phyloP scores from a whole-genome alignment of 2,888 invertebrate genomes.

The Drosophila acutilabella region DNA sequence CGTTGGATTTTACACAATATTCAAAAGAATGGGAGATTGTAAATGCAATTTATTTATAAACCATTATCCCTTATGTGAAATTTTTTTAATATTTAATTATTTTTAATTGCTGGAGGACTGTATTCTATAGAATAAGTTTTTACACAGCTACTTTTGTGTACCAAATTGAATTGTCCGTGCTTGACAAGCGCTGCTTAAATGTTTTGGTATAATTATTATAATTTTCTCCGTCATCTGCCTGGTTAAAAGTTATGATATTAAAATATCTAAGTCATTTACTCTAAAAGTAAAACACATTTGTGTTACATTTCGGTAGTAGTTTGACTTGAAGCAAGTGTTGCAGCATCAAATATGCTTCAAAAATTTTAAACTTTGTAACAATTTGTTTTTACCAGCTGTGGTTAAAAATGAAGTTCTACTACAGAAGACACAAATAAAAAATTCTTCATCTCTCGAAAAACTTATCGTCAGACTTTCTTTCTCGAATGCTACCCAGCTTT shows the following conservation, averaged over 20 bases:
- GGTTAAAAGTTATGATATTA: no score
- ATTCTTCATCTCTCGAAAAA: constrained; percentile 23
- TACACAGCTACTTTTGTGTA: no score
- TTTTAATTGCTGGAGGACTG: background rate
- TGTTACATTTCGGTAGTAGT: background rate
- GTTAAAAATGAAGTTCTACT: constrained; percentile 23
- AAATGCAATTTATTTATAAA: constrained; percentile 36
- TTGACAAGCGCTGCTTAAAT: no score
- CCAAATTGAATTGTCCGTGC: no score
- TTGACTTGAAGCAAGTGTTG: no score
- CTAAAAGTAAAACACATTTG: background rate
- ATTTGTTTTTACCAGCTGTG: constrained; percentile 73
- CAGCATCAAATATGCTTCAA: no score
- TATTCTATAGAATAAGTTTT: background rate
- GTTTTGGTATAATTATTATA: no score
- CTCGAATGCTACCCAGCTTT: constrained; percentile 6
- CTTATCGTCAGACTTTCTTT: constrained; percentile 28
- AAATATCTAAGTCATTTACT: no score
- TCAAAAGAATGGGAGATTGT: constrained; percentile 26
- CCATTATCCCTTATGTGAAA: constrained; percentile 34
- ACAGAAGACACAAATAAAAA: constrained; percentile 4
- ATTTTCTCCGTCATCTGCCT: no score
- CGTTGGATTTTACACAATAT: constrained; percentile 36
- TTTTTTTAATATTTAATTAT: background rate
- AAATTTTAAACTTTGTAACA: constrained; percentile 63